phyloP scores from a whole-genome alignment of 2,888 invertebrate species.

The Ctenicera cuprea region DNA sequence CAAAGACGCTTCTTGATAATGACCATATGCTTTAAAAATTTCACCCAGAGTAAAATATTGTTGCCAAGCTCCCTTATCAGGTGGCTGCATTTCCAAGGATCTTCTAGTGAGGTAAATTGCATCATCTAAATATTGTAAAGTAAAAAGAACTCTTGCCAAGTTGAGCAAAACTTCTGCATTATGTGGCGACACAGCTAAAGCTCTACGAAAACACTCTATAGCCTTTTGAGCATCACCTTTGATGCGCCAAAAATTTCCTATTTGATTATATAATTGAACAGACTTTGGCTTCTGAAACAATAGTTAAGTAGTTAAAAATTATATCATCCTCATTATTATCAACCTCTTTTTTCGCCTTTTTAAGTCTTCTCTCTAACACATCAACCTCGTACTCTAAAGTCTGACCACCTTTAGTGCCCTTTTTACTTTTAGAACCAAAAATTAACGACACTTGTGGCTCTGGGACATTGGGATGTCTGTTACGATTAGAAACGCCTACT shows the following conservation, averaged over 20 bases:
- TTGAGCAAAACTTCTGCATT: slow-evolving; percentile 91
- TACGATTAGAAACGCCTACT: slow-evolving; percentile 88
- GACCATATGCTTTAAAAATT: slow-evolving; percentile 93
- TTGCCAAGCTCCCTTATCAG: slow-evolving; percentile 90
- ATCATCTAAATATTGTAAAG: slow-evolving; percentile 91
- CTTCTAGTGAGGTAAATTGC: slow-evolving; percentile 90
- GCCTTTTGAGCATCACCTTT: slow-evolving; percentile 91
- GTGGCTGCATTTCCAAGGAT: slow-evolving; percentile 89
- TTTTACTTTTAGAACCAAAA: slow-evolving; percentile 82
- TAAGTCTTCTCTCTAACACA: slow-evolving; percentile 82
- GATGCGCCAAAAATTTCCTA: slow-evolving; percentile 94
- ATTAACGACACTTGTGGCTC: slow-evolving; percentile 89
- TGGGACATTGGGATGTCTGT: slow-evolving; percentile 88
- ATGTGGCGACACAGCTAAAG: slow-evolving; percentile 89
- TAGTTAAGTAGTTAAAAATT: slow-evolving; percentile 1
- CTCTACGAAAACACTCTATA: slow-evolving; percentile 92
- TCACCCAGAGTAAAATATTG: slow-evolving; percentile 91
- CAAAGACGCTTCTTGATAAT: slow-evolving; percentile 90
- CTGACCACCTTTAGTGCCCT: slow-evolving; percentile 73
- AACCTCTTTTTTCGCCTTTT: slow-evolving; percentile 85
- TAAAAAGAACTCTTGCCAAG: slow-evolving; percentile 88
- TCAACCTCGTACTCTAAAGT: slow-evolving; percentile 82
- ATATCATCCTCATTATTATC: slow-evolving; percentile 72
- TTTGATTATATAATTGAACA: slow-evolving; percentile 90
- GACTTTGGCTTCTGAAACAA: slow-evolving; percentile 83